phyloP scores from a whole-genome alignment of 2,113 vertebrate genomes.

The Sceloporus undulatus region DNA sequence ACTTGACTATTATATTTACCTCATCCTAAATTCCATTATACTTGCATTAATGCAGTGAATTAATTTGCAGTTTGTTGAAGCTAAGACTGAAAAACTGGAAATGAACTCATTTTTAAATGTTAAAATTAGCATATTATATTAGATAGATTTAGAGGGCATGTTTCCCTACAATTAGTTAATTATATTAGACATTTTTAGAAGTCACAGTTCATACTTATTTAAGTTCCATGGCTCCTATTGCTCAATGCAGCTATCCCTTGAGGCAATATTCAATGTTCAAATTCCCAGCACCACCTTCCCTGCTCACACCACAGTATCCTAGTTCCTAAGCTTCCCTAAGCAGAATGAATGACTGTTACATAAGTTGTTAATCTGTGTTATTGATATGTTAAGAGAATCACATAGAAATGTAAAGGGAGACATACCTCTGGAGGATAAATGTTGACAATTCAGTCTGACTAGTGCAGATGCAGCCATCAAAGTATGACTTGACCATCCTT shows the following conservation, averaged over 20 bases:
- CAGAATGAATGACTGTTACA: neutral
- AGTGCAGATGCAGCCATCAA: no score
- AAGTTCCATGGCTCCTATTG: neutral
- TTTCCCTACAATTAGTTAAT: neutral
- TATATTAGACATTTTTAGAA: neutral
- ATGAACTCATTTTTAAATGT: neutral
- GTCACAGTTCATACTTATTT: neutral
- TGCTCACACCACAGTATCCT: neutral
- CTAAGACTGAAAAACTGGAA: neutral
- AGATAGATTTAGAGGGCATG: neutral
- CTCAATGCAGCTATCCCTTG: no score
- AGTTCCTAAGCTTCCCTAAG: neutral
- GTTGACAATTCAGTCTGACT: neutral
- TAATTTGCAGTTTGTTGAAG: neutral
- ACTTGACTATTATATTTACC: neutral
- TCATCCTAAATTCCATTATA: neutral
- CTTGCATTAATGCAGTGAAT: neutral
- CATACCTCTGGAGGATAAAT: neutral
- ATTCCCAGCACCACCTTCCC: neutral
- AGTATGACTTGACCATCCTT: neutral
- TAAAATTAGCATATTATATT: conserved; percentile 1
- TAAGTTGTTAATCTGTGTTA: neutral
- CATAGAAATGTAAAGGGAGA: neutral
- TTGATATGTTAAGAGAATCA: neutral
- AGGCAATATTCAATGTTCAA: no score